Evolutionary conservation across 2,888 invertebrate species (phyloP).

Genomic region (Agrotis puta): DNA sequence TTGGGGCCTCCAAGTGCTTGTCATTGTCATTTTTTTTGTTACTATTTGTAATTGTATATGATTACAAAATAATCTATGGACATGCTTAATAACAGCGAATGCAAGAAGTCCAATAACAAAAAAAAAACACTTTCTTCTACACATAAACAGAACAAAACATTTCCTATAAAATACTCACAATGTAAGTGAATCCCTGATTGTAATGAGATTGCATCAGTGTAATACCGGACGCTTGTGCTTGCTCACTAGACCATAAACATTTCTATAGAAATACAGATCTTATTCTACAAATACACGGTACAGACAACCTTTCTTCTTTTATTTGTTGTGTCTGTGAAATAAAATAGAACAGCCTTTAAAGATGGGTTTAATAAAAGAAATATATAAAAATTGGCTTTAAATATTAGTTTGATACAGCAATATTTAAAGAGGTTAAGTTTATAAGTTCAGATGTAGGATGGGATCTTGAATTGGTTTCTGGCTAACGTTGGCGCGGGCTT

Average conservation of each 20-base stretch:
- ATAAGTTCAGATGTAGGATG: too few relatives aligned
- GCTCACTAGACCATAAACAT: slow-evolving; percentile 28
- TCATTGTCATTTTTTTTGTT: too few relatives aligned
- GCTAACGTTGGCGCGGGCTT: too few relatives aligned
- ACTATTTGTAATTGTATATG: too few relatives aligned
- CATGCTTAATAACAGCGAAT: too few relatives aligned
- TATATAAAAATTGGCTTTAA: neutral
- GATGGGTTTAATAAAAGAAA: slow-evolving; percentile 2
- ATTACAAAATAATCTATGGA: too few relatives aligned
- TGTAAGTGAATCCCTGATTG: slow-evolving; percentile 12
- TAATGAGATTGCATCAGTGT: slow-evolving; percentile 16
- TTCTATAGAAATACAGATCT: slow-evolving; percentile 27
- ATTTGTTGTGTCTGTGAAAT: slow-evolving; percentile 27
- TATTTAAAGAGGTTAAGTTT: too few relatives aligned
- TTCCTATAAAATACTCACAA: slow-evolving; percentile 1
- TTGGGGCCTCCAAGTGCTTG: too few relatives aligned
- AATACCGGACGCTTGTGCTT: slow-evolving; percentile 25
- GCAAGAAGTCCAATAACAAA: too few relatives aligned
- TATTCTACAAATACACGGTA: slow-evolving; percentile 17
- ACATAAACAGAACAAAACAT: neutral
- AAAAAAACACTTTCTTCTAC: too few relatives aligned
- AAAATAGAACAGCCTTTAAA: slow-evolving; percentile 9
- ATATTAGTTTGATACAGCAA: too few relatives aligned
- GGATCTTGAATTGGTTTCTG: too few relatives aligned
- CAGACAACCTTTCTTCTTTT: slow-evolving; percentile 3